phyloP scores from a whole-genome alignment of 2,888 invertebrate genomes.

The Melipona bicolor region DNA sequence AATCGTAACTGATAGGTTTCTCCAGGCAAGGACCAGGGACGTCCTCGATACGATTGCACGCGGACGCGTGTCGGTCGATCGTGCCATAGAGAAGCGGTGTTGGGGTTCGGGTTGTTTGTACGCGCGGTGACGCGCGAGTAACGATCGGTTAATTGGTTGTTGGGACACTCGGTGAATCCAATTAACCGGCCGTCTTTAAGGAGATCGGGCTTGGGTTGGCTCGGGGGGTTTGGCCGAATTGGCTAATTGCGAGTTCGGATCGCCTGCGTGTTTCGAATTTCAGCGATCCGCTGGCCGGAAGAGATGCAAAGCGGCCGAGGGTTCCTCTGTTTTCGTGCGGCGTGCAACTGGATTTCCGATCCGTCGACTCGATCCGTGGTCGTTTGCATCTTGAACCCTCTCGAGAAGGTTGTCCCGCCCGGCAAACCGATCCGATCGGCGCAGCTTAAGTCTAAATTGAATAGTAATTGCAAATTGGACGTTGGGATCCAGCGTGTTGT shows the following conservation, averaged over 20 bases:
- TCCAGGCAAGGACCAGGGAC: neutral
- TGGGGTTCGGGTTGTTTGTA: neutral
- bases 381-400: neutral
- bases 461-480: slow-evolving; percentile 19
- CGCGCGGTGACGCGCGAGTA: neutral
- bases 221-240: neutral
- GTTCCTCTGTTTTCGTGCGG: neutral
- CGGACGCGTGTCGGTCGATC: neutral
- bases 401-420: neutral
- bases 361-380: neutral
- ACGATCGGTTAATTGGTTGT: slow-evolving; percentile 20
- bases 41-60: neutral
- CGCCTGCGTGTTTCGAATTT: slow-evolving; percentile 4
- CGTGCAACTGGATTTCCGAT: slow-evolving; percentile 23
- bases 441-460: slow-evolving; percentile 26
- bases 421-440: slow-evolving; percentile 7
- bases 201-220: neutral
- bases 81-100: neutral
- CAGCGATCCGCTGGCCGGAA: slow-evolving; percentile 8
- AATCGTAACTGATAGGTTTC: neutral
- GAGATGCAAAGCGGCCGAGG: slow-evolving; percentile 38
- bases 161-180: slow-evolving; percentile 17
- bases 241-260: slow-evolving; percentile 6
- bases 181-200: slow-evolving; percentile 34
- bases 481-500: neutral